phyloP scores from a whole-genome alignment of 2,797 vertebrate species.

The Lateolabrax maculatus region DNA sequence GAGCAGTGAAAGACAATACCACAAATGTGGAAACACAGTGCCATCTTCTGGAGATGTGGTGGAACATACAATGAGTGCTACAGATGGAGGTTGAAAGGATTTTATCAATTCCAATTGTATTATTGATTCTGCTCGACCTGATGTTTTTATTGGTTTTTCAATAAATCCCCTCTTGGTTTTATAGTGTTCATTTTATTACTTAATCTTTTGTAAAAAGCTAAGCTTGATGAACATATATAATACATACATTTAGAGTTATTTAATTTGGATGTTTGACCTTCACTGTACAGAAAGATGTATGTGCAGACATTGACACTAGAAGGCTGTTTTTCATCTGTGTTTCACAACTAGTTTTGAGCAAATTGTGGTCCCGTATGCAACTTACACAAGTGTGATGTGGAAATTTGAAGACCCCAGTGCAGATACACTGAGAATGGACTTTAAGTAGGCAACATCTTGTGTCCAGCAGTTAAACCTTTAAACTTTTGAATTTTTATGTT shows the following conservation, averaged over 20 bases:
- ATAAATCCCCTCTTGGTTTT: background rate
- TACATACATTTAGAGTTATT: background rate
- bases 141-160: background rate
- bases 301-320: no score
- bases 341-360: background rate
- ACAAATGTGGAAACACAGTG: constrained; percentile 36
- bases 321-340: no score
- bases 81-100: background rate
- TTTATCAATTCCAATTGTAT: background rate
- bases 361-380: background rate
- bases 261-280: background rate
- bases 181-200: no score
- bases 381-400: background rate
- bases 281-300: background rate
- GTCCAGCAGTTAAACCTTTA: no score
- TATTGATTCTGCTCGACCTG: background rate
- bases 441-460: no score
- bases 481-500: no score
- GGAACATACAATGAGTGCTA: constrained; percentile 10
- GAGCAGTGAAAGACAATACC: background rate
- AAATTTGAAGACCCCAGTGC: background rate
- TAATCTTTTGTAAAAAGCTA: no score
- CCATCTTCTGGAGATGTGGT: constrained; percentile 64
- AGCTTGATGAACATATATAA: no score
- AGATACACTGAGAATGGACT: background rate